These are phyloP conservation scores for Caenorhabditis becei DNA, from an alignment of 2,888 invertebrate genomes.

Conservation along the genomic window DNA sequence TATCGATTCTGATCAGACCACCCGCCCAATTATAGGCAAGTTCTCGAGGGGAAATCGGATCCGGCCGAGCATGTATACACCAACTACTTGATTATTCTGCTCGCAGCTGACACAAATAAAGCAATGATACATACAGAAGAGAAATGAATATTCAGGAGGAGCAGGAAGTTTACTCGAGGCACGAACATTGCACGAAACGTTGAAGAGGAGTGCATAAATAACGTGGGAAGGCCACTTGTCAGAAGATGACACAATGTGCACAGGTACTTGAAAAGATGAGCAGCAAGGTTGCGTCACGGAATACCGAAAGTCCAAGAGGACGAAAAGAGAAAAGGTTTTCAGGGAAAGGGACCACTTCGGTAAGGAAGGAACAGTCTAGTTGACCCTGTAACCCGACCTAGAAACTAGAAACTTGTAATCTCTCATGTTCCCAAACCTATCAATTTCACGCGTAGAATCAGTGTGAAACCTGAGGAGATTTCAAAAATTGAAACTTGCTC, in stretches of 20 bases:
- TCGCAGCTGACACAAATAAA: slow-evolving; percentile 41
- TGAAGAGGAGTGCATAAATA: slow-evolving; percentile 22
- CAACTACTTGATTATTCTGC: slow-evolving; percentile 42
- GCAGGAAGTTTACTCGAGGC: slow-evolving; percentile 2
- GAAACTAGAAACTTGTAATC: too few species aligned
- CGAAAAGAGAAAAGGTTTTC: slow-evolving; percentile 9
- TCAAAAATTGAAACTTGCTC: too few species aligned
- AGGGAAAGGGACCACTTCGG: neutral
- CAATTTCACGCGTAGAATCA: too few species aligned
- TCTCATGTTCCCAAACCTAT: too few species aligned
- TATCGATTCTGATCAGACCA: slow-evolving; percentile 6
- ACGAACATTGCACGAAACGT: slow-evolving; percentile 22
- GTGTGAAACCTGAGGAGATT: too few species aligned
- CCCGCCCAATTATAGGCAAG: slow-evolving; percentile 23
- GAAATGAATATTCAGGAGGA: slow-evolving; percentile 25
- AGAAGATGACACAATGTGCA: slow-evolving; percentile 24
- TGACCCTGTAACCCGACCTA: too few species aligned
- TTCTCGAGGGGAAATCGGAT: slow-evolving; percentile 24
- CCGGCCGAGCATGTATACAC: slow-evolving; percentile 1
- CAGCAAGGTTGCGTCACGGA: slow-evolving; percentile 30
- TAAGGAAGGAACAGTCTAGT: too few species aligned
- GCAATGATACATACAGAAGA: slow-evolving; percentile 27
- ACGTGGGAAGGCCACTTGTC: slow-evolving; percentile 37
- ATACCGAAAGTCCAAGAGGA: slow-evolving; percentile 35
- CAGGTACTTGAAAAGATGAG: slow-evolving; percentile 42